Base-by-base conservation (phyloP, 2,113 vertebrate genomes). In the Tachysurus fulvidraco region DNA sequence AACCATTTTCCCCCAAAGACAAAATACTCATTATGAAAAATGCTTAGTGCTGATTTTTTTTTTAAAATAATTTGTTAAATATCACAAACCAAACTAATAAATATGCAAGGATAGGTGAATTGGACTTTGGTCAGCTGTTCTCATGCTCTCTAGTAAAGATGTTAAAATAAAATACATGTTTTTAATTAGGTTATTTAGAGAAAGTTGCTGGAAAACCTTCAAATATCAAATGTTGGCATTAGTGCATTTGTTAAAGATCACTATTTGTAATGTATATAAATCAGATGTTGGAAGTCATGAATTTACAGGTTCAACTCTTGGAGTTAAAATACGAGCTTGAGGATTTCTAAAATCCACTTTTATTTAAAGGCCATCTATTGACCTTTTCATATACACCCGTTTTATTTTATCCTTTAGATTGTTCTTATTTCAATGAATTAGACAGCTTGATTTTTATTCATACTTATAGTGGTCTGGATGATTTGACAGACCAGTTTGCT, bases 401-500 rank as follows among this genome's bases (percentile, higher is more conserved):
- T 46, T 50, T 52, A 30, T 64, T 23, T 5, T 21, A 25, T 21
- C 2, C 4, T 50, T 46, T 4, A 64, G 57, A 36, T 74, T 74
- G 28, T 36, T 65, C 19, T 82, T 79, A 16, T 52, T 23, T n/a
- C 8, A 21, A 13, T 17, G 21, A 28, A 79, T 88, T 28, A 52
- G 5, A 77, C 10, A 65, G 17, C 57, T 77, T 83, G 19, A 9
- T 69, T 83, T 88, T 69, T 6, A 46, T 36, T 80, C 4, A n/a
- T n/a, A n/a, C 44, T 54, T 28, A 13, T 16, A 54, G 7, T n/a
- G 36, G 14, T 73, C 36, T 23, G 5, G 81, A 55, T 65, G 9
- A 84, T 79, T 30, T 25, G 73, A 10, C 50, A 30, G 74, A 59
- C 21, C 16, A 59, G 57, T 88, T 30, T 74, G 65, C 79, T 46